Base-by-base conservation (phyloP, 2,888 invertebrate genomes). In the Antheraea assamensis region DNA sequence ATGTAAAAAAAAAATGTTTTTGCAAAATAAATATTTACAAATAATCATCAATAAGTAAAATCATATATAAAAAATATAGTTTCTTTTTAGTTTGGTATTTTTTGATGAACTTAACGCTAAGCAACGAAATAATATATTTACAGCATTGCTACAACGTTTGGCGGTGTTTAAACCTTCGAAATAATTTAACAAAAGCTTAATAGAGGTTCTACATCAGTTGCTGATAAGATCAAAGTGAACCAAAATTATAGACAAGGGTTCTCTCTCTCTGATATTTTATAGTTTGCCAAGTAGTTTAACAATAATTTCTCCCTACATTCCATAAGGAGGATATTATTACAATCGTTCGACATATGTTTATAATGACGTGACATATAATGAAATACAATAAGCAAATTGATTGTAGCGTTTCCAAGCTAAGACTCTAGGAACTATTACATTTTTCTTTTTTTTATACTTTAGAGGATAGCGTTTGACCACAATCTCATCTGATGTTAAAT, bases 161-260 rank as follows among this genome's bases (percentile, higher is more conserved):
- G 30, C 30, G 10, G 30, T 17, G 17, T 17, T 19, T 64, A 64
- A 30, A 27, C 61, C 61, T 64, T 30, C 17, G 19, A 17, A 30
- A 64, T 30, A 70, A 68, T 13, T 19, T 55, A 72, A 72, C 72
- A 66, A 64, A 66, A 35, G 58, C 47, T 66, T 68, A 49, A 66
- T 31, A 31, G n/a, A 21, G 35, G 30, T 30, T 70, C 61, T n/a
- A 52, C 73, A 47, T 24, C n/a, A 30, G 61, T 71, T 73, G 49
- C 71, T 61, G 27, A 24, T 27, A 30, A 78, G 77, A 80, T 82
- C 81, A 81, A 81, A 82, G 79, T 73, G 55, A 66, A 49, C 73
- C 73, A 58, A 76, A 82, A 79, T 81, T 77, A 79, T 76, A 73
- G 72, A 52, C 73, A 72, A 30, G 70, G 61, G 30, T 64, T 64